These are phyloP conservation scores for Verasper variegatus DNA, from an alignment of 2,113 vertebrate species.

Conservation along the genomic window DNA sequence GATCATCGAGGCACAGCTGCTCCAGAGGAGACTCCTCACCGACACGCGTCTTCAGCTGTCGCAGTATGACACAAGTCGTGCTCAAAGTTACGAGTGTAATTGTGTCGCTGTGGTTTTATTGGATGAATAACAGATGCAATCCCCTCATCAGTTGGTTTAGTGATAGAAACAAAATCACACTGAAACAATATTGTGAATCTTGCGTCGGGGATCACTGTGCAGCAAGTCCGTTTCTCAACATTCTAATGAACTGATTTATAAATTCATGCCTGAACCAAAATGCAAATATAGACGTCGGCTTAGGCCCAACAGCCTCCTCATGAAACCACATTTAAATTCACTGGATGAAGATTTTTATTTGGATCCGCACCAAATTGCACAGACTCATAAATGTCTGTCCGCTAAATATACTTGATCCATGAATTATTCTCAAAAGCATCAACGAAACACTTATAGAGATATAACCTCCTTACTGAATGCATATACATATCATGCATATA, in stretches of 20 bases:
- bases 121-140: not conserved
- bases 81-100: not conserved
- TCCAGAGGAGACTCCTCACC: not conserved
- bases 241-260: not conserved
- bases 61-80: not conserved
- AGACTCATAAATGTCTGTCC: not conserved
- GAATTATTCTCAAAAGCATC: not conserved
- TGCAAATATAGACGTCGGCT: not conserved
- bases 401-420: not conserved
- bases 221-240: not conserved
- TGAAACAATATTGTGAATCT: not conserved
- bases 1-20: not conserved
- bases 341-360: not conserved
- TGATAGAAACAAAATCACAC: not conserved
- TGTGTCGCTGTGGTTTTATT: not conserved
- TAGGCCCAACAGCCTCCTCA: no score
- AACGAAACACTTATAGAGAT: not conserved
- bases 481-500: not conserved
- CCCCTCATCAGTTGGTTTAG: not conserved
- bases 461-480: no score
- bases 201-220: no score
- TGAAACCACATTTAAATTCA: not conserved
- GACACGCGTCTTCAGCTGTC: constrained; percentile 6
- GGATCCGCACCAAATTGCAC: not conserved
- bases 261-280: not conserved